Evolutionary conservation across 2,113 vertebrate genomes (phyloP), one percentile per base, ranked within the genome.

Genomic region (Gnathonemus longibarbis): DNA sequence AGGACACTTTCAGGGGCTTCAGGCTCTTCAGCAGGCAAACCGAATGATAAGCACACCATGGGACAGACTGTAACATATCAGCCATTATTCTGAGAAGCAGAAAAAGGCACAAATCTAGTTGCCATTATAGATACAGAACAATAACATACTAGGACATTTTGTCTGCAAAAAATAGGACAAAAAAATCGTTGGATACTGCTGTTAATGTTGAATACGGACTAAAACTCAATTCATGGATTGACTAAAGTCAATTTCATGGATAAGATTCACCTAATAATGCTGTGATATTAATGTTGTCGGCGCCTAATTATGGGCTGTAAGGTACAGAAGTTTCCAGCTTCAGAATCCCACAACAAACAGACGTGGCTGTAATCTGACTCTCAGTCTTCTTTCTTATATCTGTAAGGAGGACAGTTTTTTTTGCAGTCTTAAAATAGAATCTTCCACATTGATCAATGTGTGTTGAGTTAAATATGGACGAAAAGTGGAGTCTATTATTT

Each of bases 401-500:
- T 87, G 1, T 3, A 35, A 39, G 13, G n/a, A 50, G 15, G 50
- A 7, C 49, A 35, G n/a, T 87, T n/a, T 53, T 11, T 53, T 87
- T 19, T 19, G 39, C 85, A 2, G 3, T 53, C 50, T 87, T 39
- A 50, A 52, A 87, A 53, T 87, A 35, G 85, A 50, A 56, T 87
- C 6, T 85, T 85, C 24, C 52, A 52, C 85, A 87, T 17, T 52
- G 49, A 87, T 87, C 85, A 19, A 35, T 87, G 85, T 56, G 27
- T 87, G 13, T 87, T 56, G 49, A 27, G 50, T 87, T 84, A 84
- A 84, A 84, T 84, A 84, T 19, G 83, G 83, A 84, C 83, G 17
- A 84, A 48, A 84, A 48, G 50, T 53, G 85, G 6, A 52, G 85
- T 39, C 49, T 10, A 53, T 84, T 87, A 53, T 87, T 52, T 87